These are phyloP conservation scores for Idris sp. DNA, from an alignment of 1,140 invertebrate genomes.

Conservation along the genomic window DNA sequence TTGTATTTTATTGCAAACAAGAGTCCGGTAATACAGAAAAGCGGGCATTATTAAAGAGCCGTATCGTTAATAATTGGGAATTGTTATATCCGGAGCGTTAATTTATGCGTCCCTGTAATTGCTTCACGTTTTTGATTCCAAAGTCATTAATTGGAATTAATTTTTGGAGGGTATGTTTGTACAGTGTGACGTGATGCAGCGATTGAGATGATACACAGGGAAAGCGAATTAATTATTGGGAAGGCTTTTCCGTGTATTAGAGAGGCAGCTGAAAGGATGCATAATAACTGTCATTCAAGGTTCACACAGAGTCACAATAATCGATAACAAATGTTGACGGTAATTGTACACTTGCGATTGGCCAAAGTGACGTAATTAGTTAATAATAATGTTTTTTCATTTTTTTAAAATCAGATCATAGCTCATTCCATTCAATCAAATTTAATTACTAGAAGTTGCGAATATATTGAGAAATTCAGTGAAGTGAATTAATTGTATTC, in stretches of 20 bases:
- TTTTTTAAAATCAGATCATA: too few species aligned
- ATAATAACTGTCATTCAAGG: constrained; percentile 46
- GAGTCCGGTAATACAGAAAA: not conserved
- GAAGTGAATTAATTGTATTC: constrained; percentile 31
- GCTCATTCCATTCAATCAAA: constrained; percentile 35
- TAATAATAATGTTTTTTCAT: constrained; percentile 54
- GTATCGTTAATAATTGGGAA: constrained; percentile 10
- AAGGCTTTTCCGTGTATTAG: constrained; percentile 2
- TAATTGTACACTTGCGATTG: constrained; percentile 36
- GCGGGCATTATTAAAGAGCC: too few species aligned
- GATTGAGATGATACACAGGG: constrained; percentile 5
- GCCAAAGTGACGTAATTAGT: constrained; percentile 48
- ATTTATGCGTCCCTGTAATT: constrained; percentile 32
- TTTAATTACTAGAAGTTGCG: constrained; percentile 50
- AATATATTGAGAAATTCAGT: too few species aligned
- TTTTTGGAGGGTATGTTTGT: constrained; percentile 22
- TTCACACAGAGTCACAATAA: constrained; percentile 30
- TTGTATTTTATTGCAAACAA: constrained; percentile 29
- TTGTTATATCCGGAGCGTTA: constrained; percentile 10
- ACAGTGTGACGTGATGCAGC: constrained; percentile 6
- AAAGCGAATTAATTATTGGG: constrained; percentile 39
- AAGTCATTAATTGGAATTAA: constrained; percentile 40
- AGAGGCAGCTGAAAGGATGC: constrained; percentile 11
- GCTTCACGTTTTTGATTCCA: constrained; percentile 18
- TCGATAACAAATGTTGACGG: constrained; percentile 44